Conservation (phyloP, 2,113 vertebrate genomes). For the Petromus typicus region DNA sequence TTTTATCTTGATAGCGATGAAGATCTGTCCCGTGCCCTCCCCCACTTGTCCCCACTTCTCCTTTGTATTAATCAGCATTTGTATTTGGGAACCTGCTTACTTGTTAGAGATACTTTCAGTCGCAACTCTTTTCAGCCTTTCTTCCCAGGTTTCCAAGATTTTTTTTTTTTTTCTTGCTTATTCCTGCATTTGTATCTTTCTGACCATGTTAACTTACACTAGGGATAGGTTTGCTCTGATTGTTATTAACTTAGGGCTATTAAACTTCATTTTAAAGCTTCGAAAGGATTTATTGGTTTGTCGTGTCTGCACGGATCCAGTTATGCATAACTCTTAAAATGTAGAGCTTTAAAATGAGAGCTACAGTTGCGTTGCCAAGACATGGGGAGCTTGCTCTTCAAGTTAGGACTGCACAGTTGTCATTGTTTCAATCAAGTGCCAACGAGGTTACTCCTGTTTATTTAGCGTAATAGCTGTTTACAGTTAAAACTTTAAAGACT, state of each 20-base stretch:
- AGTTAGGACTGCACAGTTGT: slow-evolving; percentile 54
- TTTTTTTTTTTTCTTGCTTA: background rate
- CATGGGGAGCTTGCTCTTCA: slow-evolving; percentile 50
- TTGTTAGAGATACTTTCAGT: background rate
- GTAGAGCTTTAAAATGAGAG: slow-evolving; percentile 9
- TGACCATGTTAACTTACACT: background rate
- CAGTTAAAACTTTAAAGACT: slow-evolving; percentile 85
- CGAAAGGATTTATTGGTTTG: slow-evolving; percentile 34
- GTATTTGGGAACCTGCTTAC: background rate
- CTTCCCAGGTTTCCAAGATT: background rate
- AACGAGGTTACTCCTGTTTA: slow-evolving; percentile 79
- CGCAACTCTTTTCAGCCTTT: background rate
- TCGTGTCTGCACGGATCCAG: slow-evolving; percentile 20
- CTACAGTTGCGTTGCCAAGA: background rate
- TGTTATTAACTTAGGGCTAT: background rate
- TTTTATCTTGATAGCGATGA: background rate
- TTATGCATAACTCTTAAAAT: slow-evolving; percentile 6
- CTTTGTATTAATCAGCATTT: background rate
- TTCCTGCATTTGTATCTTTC: background rate
- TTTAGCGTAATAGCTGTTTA: slow-evolving; percentile 86
- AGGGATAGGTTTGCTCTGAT: background rate
- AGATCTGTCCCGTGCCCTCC: too few species aligned
- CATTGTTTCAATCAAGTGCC: slow-evolving; percentile 67
- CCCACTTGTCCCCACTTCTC: background rate
- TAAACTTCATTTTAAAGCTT: background rate